Conservation (phyloP, 2,113 vertebrate species). For the Clarias batrachus region DNA sequence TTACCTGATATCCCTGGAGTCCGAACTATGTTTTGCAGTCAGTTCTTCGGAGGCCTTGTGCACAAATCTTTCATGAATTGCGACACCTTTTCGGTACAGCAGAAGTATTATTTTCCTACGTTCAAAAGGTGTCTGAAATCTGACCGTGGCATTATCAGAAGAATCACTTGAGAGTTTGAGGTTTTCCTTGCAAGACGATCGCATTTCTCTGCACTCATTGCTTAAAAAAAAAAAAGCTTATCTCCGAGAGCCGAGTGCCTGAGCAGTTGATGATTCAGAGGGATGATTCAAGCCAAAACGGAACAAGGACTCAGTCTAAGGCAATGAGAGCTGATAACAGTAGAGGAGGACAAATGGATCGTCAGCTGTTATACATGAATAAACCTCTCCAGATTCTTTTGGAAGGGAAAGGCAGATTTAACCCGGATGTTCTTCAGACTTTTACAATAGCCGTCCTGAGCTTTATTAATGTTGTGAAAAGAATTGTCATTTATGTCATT, state of each 20-base stretch:
- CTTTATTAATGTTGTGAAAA: conserved; percentile 34
- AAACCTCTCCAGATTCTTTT: not conserved
- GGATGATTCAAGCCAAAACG: conserved; percentile 14
- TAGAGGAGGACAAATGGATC: conserved; percentile 2
- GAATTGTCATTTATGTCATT: conserved; percentile 8
- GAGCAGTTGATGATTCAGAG: not conserved
- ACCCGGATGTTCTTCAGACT: conserved; percentile 3
- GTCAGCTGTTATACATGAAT: not conserved
- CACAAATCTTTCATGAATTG: conserved; percentile 30
- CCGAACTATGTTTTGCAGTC: conserved; percentile 32
- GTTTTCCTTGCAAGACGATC: conserved; percentile 47
- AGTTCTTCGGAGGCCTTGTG: conserved; percentile 40
- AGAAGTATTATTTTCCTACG: conserved; percentile 13
- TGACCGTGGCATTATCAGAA: conserved; percentile 23
- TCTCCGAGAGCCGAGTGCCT: conserved; percentile 47
- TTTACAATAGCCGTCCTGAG: not conserved
- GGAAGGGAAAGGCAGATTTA: not conserved
- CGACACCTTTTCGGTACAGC: conserved; percentile 30
- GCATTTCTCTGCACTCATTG: conserved; percentile 22
- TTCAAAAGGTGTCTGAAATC: conserved; percentile 45
- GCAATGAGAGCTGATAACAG: not conserved
- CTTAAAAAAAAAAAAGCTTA: conserved; percentile 46
- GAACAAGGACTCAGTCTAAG: conserved; percentile 26
- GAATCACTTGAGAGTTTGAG: conserved; percentile 38
- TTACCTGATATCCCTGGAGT: conserved; percentile 48